These are phyloP conservation scores for Ormia ochracea DNA, from an alignment of 2,888 invertebrate species.

Conservation along the genomic window DNA sequence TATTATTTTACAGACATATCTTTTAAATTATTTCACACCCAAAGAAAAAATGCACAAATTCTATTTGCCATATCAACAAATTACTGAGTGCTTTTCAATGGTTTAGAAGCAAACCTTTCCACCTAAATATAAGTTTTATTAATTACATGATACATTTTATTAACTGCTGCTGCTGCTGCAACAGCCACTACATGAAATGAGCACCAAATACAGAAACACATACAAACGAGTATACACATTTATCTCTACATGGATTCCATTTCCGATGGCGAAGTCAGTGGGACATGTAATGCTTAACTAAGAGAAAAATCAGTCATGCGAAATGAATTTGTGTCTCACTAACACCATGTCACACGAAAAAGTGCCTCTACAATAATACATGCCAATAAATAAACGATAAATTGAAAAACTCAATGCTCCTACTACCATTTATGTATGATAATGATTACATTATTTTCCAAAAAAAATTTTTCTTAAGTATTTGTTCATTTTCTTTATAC, in stretches of 20 bases:
- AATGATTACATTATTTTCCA: slow-evolving; percentile 70
- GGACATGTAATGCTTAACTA: slow-evolving; percentile 55
- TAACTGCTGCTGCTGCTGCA: slow-evolving; percentile 51
- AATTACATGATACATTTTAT: slow-evolving; percentile 58
- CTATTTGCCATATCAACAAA: slow-evolving; percentile 49
- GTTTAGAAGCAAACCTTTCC: slow-evolving; percentile 30
- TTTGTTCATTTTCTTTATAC: slow-evolving; percentile 2
- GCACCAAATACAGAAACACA: background rate
- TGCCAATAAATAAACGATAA: slow-evolving; percentile 70
- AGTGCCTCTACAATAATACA: slow-evolving; percentile 47
- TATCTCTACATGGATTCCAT: background rate
- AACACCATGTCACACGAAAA: slow-evolving; percentile 3
- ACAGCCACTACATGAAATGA: slow-evolving; percentile 46
- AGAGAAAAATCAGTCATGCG: slow-evolving; percentile 49
- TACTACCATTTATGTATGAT: slow-evolving; percentile 74
- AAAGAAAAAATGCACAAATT: slow-evolving; percentile 23
- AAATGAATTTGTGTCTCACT: slow-evolving; percentile 38
- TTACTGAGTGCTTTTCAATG: slow-evolving; percentile 12
- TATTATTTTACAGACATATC: background rate
- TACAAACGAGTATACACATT: background rate
- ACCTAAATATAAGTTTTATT: slow-evolving; percentile 53
- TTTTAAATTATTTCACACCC: slow-evolving; percentile 35
- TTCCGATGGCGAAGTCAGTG: slow-evolving; percentile 34
- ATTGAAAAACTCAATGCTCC: slow-evolving; percentile 68
- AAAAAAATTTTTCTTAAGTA: slow-evolving; percentile 29